phyloP scores from a whole-genome alignment of 2,888 invertebrate species.

The Ormyrus labotus region DNA sequence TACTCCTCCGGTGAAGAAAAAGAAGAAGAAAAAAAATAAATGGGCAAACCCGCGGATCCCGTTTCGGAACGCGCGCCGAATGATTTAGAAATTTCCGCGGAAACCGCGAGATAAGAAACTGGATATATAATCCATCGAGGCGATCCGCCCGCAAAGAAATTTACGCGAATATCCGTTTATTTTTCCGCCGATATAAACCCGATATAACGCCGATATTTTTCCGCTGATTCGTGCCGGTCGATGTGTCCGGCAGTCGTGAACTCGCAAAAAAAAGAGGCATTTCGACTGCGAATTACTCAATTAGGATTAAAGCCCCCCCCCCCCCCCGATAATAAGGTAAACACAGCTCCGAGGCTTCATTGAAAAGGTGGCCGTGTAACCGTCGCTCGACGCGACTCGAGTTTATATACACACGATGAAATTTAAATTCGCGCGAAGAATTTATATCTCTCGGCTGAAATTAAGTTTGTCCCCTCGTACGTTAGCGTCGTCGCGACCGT shows the following conservation, averaged over 20 bases:
- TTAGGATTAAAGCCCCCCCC: neutral
- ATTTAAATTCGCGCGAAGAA: too few relatives aligned
- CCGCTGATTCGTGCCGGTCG: neutral
- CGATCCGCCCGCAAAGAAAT: slow-evolving; percentile 15
- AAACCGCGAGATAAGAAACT: slow-evolving; percentile 39
- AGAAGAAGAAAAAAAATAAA: neutral
- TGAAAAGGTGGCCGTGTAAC: too few relatives aligned
- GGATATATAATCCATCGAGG: neutral
- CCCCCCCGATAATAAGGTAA: too few relatives aligned
- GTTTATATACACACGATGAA: too few relatives aligned
- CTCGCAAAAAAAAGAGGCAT: neutral
- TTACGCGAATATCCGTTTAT: slow-evolving; percentile 10
- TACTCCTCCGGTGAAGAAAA: slow-evolving; percentile 16
- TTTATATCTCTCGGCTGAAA: too few relatives aligned
- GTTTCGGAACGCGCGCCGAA: slow-evolving; percentile 35
- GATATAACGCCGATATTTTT: too few relatives aligned
- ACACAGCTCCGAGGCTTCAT: too few relatives aligned
- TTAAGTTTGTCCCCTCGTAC: too few relatives aligned
- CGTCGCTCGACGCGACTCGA: neutral
- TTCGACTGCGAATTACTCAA: neutral
- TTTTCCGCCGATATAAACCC: slow-evolving; percentile 12
- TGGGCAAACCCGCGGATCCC: slow-evolving; percentile 39
- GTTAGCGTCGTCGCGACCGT: too few relatives aligned
- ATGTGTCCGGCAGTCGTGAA: neutral
- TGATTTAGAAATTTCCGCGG: slow-evolving; percentile 41